These are phyloP conservation scores for Rhimphoctona megacephalus DNA, from an alignment of 2,888 invertebrate species.

Conservation along the genomic window DNA sequence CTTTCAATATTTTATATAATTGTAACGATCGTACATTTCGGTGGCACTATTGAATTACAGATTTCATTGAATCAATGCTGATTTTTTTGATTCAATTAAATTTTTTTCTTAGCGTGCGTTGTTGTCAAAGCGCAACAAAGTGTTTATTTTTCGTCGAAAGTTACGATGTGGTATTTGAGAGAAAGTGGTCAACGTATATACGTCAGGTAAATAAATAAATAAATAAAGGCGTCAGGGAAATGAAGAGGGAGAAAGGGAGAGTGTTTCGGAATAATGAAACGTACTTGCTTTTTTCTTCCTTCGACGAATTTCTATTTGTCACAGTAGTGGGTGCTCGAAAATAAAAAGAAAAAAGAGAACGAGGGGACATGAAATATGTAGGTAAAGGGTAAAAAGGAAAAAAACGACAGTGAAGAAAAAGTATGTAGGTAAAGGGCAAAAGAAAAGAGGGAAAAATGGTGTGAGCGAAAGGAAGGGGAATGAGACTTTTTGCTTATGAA, in stretches of 20 bases:
- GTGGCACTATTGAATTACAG: too few relatives aligned
- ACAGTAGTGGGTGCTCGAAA: not conserved
- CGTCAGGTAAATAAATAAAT: too few relatives aligned
- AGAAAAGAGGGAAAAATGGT: constrained; percentile 26
- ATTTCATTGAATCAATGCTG: too few relatives aligned
- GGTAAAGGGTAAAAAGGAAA: constrained; percentile 26
- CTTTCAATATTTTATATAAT: too few relatives aligned
- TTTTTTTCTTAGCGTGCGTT: too few relatives aligned
- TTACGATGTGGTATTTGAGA: not conserved
- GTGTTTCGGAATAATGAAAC: not conserved
- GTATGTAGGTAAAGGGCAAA: not conserved
- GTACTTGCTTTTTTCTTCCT: not conserved
- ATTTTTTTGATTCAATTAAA: too few relatives aligned
- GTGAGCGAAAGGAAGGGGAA: not conserved
- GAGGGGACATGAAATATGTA: not conserved
- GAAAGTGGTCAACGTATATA: not conserved
- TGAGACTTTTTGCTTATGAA: not conserved
- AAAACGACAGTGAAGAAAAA: constrained; percentile 16
- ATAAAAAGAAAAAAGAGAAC: not conserved
- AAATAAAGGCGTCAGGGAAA: not conserved
- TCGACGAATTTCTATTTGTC: not conserved
- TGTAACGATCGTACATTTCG: too few relatives aligned
- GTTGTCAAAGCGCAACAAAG: not conserved
- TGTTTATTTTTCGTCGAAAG: not conserved
- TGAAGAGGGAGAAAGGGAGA: constrained; percentile 4